Evolutionary conservation across 2,888 invertebrate genomes (phyloP), one percentile per base, ranked within the genome.

Genomic region (Hirtodrosophila alboralis): DNA sequence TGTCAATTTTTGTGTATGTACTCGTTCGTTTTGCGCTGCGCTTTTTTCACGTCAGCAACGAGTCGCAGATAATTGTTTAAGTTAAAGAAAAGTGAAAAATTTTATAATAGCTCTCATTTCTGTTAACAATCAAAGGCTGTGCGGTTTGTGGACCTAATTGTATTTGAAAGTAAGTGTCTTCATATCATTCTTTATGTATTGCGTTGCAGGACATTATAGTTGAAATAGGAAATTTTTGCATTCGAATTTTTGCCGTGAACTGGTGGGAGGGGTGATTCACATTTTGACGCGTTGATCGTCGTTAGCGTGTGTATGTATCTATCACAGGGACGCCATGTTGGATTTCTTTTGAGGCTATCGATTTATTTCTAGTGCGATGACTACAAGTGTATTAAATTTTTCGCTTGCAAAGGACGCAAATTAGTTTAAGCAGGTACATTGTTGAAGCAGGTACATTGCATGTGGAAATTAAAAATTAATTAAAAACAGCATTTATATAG

Each of bases 301-400:
- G 34, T 6, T 23, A 47, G 9, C 18, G 41, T 64, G 58, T 78
- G 75, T 60, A 68, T 78, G 79, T 75, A 79, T 73, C 68, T 53
- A 34, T 40, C 54, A 58, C n/a, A 4, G 34, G 8, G 67, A 27
- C 86, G 86, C 80, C 80, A 81, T 81, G 5, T 81, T 81, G 69
- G n/a, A 56, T 74, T 63, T 58, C 8, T 51, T 74, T 83, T 75
- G 44, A 62, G 70, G 70, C 70, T 81, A 81, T 61, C 41, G 65
- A 64, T 73, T 75, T 54, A 21, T 52, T 54, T 16, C n/a, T n/a
- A 6, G 10, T 31, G n/a, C 9, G 14, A 23, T 27, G 7, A 16
- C 12, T 14, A 16, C 2, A 9, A 12, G 13, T 12, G 1, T 26
- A 30, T 7, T 5, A 7, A 27, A 6, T 8, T 33, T 48, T 21